phyloP scores from a whole-genome alignment of 2,888 invertebrate genomes.

The Heterodera filipjevi region DNA sequence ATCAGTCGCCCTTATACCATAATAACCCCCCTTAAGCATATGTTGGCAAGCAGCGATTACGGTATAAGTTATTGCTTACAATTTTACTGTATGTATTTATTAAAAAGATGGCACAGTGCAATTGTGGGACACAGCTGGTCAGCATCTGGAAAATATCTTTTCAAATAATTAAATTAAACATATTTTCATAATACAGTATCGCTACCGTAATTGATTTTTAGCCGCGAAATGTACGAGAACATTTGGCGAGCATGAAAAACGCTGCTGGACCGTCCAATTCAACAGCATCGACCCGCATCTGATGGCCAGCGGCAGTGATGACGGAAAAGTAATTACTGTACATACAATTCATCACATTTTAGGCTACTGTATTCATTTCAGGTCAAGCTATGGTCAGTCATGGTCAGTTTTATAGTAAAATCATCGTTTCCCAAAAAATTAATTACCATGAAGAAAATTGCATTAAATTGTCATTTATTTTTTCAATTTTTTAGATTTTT shows the following conservation, averaged over 20 bases:
- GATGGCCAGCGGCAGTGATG: constrained; percentile 89
- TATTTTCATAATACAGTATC: too few relatives aligned
- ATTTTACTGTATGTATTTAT: background rate
- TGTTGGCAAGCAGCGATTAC: constrained; percentile 88
- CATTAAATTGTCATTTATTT: too few relatives aligned
- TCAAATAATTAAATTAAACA: background rate
- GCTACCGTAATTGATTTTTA: too few relatives aligned
- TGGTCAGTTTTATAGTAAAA: background rate
- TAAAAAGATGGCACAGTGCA: constrained; percentile 85
- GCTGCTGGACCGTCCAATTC: constrained; percentile 94
- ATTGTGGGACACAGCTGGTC: constrained; percentile 80
- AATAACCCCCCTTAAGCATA: constrained; percentile 64
- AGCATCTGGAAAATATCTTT: too few relatives aligned
- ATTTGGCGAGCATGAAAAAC: constrained; percentile 87
- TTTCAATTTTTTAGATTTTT: too few relatives aligned
- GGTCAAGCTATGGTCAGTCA: constrained; percentile 86
- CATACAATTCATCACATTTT: background rate
- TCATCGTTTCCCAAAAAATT: too few relatives aligned
- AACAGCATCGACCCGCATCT: constrained; percentile 85
- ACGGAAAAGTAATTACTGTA: constrained; percentile 72
- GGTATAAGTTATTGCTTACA: constrained; percentile 67
- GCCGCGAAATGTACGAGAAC: constrained; percentile 66
- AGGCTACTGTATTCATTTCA: background rate
- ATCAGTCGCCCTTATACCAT: too few relatives aligned
- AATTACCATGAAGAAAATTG: too few relatives aligned